A percentile compares a stretch with the other conserved stretches of the same genome.
Evolutionary conservation across 2,888 invertebrate genomes (phyloP).

Genomic region (Aricia artaxerxes): DNA sequence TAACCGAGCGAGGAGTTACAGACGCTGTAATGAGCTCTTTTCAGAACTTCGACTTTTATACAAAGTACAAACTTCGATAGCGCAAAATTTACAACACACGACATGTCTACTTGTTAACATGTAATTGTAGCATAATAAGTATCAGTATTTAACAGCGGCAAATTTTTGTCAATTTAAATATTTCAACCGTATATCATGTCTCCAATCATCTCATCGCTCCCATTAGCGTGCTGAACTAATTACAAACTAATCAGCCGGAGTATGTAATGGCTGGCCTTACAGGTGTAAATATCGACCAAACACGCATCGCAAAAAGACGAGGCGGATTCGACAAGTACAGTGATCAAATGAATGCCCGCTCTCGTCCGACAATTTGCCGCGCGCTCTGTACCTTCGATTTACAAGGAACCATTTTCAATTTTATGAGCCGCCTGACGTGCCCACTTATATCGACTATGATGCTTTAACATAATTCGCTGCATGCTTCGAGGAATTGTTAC

Average conservation of each 20-base stretch:
- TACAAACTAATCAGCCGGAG: conserved; percentile 16
- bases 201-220: neutral
- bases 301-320: conserved; percentile 35
- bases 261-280: conserved; percentile 18
- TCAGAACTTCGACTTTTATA: too few relatives aligned
- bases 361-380: conserved; percentile 68
- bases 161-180: conserved; percentile 10
- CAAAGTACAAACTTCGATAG: too few relatives aligned
- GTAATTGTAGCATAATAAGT: neutral
- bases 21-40: too few relatives aligned
- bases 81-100: too few relatives aligned
- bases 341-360: conserved; percentile 64
- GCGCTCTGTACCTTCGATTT: conserved; percentile 65
- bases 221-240: conserved; percentile 17
- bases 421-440: conserved; percentile 64
- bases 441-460: conserved; percentile 57
- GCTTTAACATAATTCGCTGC: conserved; percentile 42
- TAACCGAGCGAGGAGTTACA: too few relatives aligned
- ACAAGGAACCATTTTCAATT: conserved; percentile 70
- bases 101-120: neutral
- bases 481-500: conserved; percentile 46
- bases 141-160: neutral
- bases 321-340: conserved; percentile 45
- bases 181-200: neutral
- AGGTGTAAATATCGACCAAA: conserved; percentile 26